phyloP scores from a whole-genome alignment of 2,113 vertebrate genomes.

The Mus spicilegus region DNA sequence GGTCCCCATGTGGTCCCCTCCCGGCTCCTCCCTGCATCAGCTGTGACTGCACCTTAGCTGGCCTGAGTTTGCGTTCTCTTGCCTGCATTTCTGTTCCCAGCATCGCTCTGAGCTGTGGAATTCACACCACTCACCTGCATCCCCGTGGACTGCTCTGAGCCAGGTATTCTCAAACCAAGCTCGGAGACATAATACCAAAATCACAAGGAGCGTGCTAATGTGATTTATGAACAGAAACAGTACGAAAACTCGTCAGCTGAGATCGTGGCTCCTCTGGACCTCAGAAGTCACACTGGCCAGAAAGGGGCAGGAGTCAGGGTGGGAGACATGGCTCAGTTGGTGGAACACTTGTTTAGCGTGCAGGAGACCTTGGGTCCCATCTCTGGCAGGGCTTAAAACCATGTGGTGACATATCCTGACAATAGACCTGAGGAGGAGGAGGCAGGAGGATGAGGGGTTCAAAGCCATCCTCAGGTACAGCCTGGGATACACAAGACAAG shows the following conservation, averaged over 20 bases:
- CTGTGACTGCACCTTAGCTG: background rate
- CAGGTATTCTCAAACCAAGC: background rate
- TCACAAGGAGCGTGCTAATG: constrained; percentile 43
- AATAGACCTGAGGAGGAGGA: background rate
- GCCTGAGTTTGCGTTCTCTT: background rate
- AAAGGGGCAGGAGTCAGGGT: too few relatives aligned
- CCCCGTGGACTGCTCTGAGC: background rate
- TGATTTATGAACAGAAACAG: background rate
- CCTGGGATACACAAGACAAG: background rate
- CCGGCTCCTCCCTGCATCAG: background rate
- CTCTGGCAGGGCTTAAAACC: background rate
- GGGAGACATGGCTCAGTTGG: background rate
- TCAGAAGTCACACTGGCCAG: background rate
- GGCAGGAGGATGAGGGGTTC: background rate
- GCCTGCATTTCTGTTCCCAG: accelerated
- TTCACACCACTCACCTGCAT: accelerated
- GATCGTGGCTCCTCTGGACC: accelerated
- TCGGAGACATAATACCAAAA: background rate
- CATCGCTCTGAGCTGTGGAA: accelerated
- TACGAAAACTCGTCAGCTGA: background rate
- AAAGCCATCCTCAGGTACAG: background rate
- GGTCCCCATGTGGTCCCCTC: accelerated
- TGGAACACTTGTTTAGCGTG: background rate
- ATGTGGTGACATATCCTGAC: background rate
- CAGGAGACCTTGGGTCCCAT: background rate